Evolutionary conservation across 23 tunicate species (phyloP).

Genomic region (Styela plicata): DNA sequence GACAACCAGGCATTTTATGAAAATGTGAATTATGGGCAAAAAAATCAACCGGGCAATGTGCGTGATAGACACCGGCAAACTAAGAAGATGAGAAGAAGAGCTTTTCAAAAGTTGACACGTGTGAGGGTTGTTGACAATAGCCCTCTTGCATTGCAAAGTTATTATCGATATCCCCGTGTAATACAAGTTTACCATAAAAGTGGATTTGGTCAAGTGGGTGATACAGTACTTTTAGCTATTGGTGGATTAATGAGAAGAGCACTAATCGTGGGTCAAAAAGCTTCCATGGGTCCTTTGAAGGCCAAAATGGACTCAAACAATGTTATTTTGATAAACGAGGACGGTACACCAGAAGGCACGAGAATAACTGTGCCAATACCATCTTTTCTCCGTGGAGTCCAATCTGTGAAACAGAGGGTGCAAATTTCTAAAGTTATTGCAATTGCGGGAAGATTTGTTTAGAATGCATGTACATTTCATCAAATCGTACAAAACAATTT

Average conservation of each 20-base stretch:
- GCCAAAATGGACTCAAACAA: slow-evolving; percentile 85
- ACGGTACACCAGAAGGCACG: slow-evolving; percentile 95
- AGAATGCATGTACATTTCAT: too few species aligned
- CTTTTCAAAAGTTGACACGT: slow-evolving; percentile 53
- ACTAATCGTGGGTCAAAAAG: slow-evolving; percentile 73
- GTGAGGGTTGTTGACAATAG: slow-evolving; percentile 86
- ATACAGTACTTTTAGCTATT: slow-evolving; percentile 58
- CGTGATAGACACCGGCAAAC: slow-evolving; percentile 57
- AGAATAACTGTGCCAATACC: slow-evolving; percentile 92
- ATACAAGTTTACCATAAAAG: slow-evolving; percentile 60
- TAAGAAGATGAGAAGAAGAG: slow-evolving; percentile 27
- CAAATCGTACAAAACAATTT: too few species aligned
- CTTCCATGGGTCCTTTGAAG: slow-evolving; percentile 55
- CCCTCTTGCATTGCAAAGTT: slow-evolving; percentile 47
- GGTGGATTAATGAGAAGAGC: slow-evolving; percentile 77
- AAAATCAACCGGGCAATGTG: slow-evolving; percentile 46
- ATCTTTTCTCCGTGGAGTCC: slow-evolving; percentile 68
- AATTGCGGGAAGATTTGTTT: slow-evolving; percentile 66
- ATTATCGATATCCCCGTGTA: slow-evolving; percentile 38
- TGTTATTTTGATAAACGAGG: slow-evolving; percentile 80
- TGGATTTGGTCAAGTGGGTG: slow-evolving; percentile 74
- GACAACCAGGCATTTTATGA: slow-evolving; percentile 92
- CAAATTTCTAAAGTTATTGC: slow-evolving; percentile 90
- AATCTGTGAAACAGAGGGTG: slow-evolving; percentile 43
- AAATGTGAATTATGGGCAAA: slow-evolving; percentile 62